These are phyloP conservation scores for Protodeltote pygarga DNA, from an alignment of 2,888 invertebrate genomes.

Conservation along the genomic window DNA sequence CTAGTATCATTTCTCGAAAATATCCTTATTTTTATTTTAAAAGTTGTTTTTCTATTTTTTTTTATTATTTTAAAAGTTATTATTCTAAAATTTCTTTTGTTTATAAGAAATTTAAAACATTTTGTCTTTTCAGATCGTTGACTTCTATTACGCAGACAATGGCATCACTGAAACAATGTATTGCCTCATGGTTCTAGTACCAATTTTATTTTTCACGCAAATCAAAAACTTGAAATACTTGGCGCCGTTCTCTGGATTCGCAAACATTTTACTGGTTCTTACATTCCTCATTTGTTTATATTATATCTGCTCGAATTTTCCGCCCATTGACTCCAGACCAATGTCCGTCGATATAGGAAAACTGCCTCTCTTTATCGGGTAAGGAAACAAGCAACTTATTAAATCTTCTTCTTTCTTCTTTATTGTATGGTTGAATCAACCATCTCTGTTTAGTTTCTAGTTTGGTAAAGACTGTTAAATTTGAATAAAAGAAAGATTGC, in stretches of 20 bases:
- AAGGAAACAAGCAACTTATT: conserved; percentile 48
- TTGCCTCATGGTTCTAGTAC: conserved; percentile 75
- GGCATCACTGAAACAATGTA: conserved; percentile 65
- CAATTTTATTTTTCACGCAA: conserved; percentile 77
- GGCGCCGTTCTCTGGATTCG: conserved; percentile 95
- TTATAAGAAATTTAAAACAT: neutral
- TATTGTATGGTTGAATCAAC: too few species aligned
- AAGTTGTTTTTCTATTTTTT: too few species aligned
- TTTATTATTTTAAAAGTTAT: too few species aligned
- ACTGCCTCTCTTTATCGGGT: conserved; percentile 95
- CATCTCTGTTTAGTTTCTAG: too few species aligned
- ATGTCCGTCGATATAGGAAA: conserved; percentile 85
- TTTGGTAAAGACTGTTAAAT: too few species aligned
- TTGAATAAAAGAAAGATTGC: too few species aligned
- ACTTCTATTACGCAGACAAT: conserved; percentile 55
- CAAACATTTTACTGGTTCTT: conserved; percentile 92
- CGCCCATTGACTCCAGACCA: conserved; percentile 78
- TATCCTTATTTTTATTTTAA: too few species aligned
- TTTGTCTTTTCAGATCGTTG: conserved; percentile 70
- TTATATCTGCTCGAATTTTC: conserved; percentile 89
- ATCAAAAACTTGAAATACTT: conserved; percentile 93
- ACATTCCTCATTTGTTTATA: conserved; percentile 94
- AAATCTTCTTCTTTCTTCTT: conserved; percentile 3
- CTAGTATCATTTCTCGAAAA: too few species aligned
- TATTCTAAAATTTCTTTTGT: neutral